Evolutionary conservation across 2,888 invertebrate species (phyloP), one percentile per base, ranked within the genome.

Genomic region (Rhingia rostrata): DNA sequence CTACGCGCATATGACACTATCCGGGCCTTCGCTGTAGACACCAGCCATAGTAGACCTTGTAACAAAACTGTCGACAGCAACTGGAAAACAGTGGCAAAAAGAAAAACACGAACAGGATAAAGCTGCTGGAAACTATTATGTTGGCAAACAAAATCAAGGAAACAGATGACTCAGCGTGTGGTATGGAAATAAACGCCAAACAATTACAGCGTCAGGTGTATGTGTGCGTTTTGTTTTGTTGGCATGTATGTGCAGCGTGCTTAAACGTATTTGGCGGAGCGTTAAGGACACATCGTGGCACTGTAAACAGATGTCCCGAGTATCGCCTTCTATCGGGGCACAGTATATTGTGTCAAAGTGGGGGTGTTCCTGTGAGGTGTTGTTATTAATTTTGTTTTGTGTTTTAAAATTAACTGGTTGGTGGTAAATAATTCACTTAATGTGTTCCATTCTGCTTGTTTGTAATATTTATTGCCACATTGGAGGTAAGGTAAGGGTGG

Each of bases 121-220:
- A 80, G 74, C 84, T 84, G 74, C 84, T 84, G 84, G 79, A 67
- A 80, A 75, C 80, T 80, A 84, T 84, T 84, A 84, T 80, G 75
- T 66, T 75, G 84, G 84, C 84, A 84, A 84, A 84, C 84, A 84
- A 70, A 84, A 84, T 84, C 84, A 80, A 80, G 84, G 84, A 84
- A 84, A 70, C 80, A 72, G 80, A 74, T 84, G 80, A 80, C 80
- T 80, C 84, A 80, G 74, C 66, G 60, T 84, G 75, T 41, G 74
- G 80, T 56, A 75, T 75, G 75, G 70, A 84, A 70, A 80, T 75
- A 79, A 84, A 69, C 69, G 73, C 73, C 56, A 51, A 60, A 64
- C 79, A 64, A 66, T 70, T 75, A 64, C 75, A 69, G 32, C 64
- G n/a, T n/a, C 47, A 32, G 70, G 37, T 66, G 37, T 14, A 43